A percentile compares a stretch with the other conserved stretches of the same genome.
phyloP scores from a whole-genome alignment of 1,140 invertebrate species.

The Hestina assimilis region DNA sequence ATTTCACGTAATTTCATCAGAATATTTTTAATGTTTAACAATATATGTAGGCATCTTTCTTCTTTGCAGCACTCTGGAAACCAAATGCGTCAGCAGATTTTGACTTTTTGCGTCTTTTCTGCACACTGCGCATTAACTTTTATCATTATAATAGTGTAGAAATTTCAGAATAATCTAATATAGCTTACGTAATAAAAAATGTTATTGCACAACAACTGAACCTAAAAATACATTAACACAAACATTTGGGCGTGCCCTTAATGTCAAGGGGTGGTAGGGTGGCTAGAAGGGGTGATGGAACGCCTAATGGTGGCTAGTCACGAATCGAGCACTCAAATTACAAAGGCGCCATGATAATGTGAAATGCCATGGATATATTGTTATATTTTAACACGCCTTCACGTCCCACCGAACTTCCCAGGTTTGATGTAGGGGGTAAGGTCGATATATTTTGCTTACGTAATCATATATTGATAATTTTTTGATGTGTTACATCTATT shows the following conservation, averaged over 20 bases:
- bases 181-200: background rate
- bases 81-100: too few relatives aligned
- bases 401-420: background rate
- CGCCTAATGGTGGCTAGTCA: conserved; percentile 60
- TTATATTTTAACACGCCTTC: conserved; percentile 6
- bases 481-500: too few relatives aligned
- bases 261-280: conserved; percentile 43
- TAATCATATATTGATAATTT: too few relatives aligned
- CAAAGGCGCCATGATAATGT: conserved; percentile 23
- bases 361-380: conserved; percentile 10
- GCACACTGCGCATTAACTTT: too few relatives aligned
- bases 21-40: too few relatives aligned
- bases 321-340: conserved; percentile 54
- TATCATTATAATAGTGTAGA: background rate
- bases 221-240: conserved; percentile 6
- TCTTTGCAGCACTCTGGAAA: too few relatives aligned
- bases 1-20: too few relatives aligned
- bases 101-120: too few relatives aligned
- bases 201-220: conserved; percentile 16
- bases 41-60: too few relatives aligned
- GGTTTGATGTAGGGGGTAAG: too few relatives aligned
- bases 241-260: conserved; percentile 31
- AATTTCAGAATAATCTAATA: background rate
- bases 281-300: conserved; percentile 44
- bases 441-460: background rate